These are phyloP conservation scores for Phortica magna DNA, from an alignment of 2,888 invertebrate species.

Conservation along the genomic window DNA sequence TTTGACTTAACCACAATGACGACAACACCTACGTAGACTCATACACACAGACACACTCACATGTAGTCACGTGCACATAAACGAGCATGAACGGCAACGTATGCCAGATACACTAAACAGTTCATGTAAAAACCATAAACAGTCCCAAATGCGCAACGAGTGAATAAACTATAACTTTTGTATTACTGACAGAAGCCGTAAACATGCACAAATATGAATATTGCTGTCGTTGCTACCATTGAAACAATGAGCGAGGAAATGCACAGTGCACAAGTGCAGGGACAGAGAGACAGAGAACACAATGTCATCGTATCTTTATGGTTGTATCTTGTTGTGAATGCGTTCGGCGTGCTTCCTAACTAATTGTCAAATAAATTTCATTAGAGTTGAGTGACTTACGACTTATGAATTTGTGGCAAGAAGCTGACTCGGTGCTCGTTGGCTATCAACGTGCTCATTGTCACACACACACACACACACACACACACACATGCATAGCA, in stretches of 20 bases:
- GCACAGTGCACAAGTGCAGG: conserved; percentile 12
- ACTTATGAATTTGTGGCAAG: conserved; percentile 26
- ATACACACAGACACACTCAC: background rate
- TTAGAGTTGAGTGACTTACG: conserved; percentile 46
- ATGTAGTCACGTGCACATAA: no score
- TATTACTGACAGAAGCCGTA: background rate
- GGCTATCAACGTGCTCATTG: background rate
- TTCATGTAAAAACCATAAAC: conserved; percentile 29
- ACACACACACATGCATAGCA: background rate
- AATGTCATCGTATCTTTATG: background rate
- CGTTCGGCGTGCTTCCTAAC: conserved; percentile 47
- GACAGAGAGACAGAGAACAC: no score
- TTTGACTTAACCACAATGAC: background rate
- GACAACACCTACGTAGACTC: background rate
- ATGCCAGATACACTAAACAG: conserved; percentile 21
- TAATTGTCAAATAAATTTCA: conserved; percentile 59
- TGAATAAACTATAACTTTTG: conserved; percentile 22
- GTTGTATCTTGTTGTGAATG: conserved; percentile 18
- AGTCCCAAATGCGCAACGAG: conserved; percentile 24
- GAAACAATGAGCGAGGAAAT: conserved; percentile 16
- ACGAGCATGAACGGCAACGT: background rate
- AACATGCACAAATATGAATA: conserved; percentile 25
- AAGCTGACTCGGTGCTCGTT: background rate
- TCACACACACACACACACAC: background rate
- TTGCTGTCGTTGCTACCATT: background rate